Base-by-base conservation (phyloP, 1,140 invertebrate species). In the Agrilus planipennis region DNA sequence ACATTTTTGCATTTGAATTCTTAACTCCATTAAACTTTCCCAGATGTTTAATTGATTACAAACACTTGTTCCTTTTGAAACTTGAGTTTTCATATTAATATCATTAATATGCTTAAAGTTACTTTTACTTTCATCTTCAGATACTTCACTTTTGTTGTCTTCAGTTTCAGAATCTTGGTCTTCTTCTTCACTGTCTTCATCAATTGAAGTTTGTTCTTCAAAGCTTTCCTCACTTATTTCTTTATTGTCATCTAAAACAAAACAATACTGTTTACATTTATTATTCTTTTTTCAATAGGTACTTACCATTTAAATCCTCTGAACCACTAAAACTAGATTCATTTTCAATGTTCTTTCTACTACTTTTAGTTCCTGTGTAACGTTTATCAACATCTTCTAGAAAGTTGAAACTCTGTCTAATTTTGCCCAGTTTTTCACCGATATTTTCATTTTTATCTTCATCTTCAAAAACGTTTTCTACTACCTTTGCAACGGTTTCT, bases 1-100 rank as follows among this genome's bases (percentile, higher is more conserved):
- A 52, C 79, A 73, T 60, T 88, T 87, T 58, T 93, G 89, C 3
- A 91, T 58, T 52, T 84, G 80, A 46, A 93, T 92, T 47, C 89
- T 69, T 52, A 77, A 68, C 62, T 93, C 86, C 12, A 92, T 54
- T 2, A 92, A 57, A 42, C 70, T 76, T 60, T 92, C 89, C 84
- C 85, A 92, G 1, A 90, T 54, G 42, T 71, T 66, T 10, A 85
- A 54, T 56, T 91, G 85, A 58, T 79, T 80, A 61, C 73, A 72
- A 1, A 88, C 77, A 55, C 76, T 77, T n/a, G 70, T 63, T 20
- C 81, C 84, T 66, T 87, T 89, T 51, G 81, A 75, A 2, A 81
- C 68, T 55, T 85, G 77, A 46, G 69, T 69, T n/a, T 62, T 60
- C 3, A 69, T 45, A 61, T 77, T 72, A 50, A 61, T 60, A 23